Evolutionary conservation across 2,797 vertebrate species (phyloP).

Genomic region (Pseudochirops corinnae): DNA sequence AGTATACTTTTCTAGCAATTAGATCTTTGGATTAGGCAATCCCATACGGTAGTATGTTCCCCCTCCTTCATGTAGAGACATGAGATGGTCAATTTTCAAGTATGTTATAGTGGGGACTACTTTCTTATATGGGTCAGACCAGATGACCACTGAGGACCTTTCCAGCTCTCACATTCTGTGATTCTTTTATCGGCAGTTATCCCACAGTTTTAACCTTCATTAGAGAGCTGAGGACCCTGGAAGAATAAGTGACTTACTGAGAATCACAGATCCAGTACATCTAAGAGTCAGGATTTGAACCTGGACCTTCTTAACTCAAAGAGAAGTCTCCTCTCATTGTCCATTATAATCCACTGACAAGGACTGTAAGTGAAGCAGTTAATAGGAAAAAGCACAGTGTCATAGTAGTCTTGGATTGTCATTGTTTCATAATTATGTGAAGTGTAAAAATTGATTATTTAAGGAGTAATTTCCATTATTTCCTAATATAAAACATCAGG

Average conservation of each 20-base stretch:
- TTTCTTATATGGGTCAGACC: background rate
- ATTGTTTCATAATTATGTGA: conserved; percentile 40
- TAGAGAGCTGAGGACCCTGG: background rate
- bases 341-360: background rate
- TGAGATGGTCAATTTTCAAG: background rate
- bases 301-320: background rate
- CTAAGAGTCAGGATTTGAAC: background rate
- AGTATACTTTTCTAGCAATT: background rate
- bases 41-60: background rate
- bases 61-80: background rate
- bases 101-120: background rate
- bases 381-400: rapidly evolving
- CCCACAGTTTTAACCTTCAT: background rate
- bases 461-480: conserved; percentile 66
- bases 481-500: conserved; percentile 58
- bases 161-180: background rate
- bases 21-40: background rate
- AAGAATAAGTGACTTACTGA: background rate
- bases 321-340: background rate
- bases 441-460: conserved; percentile 63
- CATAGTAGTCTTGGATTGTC: background rate
- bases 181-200: background rate
- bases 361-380: background rate
- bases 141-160: background rate
- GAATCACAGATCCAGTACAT: background rate